Evolutionary conservation across 2,888 invertebrate genomes (phyloP), one percentile per base, ranked within the genome.

Genomic region (Philhelius pedissequus): DNA sequence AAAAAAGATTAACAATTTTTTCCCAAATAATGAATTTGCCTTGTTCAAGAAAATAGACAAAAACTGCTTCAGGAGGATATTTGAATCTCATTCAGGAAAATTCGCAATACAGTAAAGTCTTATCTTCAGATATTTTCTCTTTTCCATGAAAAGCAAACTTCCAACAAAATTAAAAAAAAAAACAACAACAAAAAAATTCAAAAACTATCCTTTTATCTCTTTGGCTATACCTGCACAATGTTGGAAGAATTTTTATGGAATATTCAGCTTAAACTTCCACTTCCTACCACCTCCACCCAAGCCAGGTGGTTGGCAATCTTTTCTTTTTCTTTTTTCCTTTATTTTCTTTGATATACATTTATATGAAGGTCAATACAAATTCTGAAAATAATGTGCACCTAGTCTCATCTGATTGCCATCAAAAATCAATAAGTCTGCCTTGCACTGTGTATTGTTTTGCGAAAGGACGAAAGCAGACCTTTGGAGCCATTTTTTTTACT

Each of bases 141-240:
- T n/a, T 38, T 38, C 11, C 20, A 30, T 27, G 25, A 32, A 45
- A n/a, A 64, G 30, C 13, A 64, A 64, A 64, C 64, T 64, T 32
- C 9, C 25, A 43, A 43, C 8, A 27, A 60, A 60, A 60, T 40
- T 60, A 60, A 38, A 38, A 25, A 9, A 20, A 27, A 27, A 4
- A 62, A 27, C 48, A 64, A 48, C 8, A 43, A 27, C 48, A 64
- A 48, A 4, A 43, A 60, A 60, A 43, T 45, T 45, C 32, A 45
- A 45, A 62, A 64, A 48, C 64, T 64, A 48, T 64, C 48, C 64
- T 32, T 64, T 48, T 64, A 48, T 64, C 64, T 48, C 20, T 45
- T 62, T 62, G 45, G 4, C 27, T 18, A n/a, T 35, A 60, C n/a
- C n/a, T n/a, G n/a, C 58, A 58, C 22, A 45, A 45, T 30, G 45